Evolutionary conservation across 2,888 invertebrate species (phyloP), one percentile per base, ranked within the genome.

Genomic region (Agrochola macilenta): DNA sequence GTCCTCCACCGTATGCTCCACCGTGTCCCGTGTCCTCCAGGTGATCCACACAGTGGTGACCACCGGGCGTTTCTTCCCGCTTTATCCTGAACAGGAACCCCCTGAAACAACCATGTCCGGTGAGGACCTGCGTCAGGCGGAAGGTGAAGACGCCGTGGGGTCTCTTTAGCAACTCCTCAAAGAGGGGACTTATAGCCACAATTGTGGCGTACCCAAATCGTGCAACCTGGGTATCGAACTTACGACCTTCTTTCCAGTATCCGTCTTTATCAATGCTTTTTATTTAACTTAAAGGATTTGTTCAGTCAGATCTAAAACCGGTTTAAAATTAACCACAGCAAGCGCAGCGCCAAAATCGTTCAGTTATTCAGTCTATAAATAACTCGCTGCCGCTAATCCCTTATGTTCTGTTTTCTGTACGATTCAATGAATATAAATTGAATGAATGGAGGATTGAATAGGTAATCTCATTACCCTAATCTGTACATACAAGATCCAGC

Each of bases 361-460:
- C 64, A 63, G 54, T 60, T 72, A 71, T 75, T 54, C 75, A 76
- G 63, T 63, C 75, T 80, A 84, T 87, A 87, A 88, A 90, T 88
- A 89, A 85, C 81, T 79, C 73, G 65, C 82, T 76, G 49, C 74
- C 74, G 79, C 87, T 91, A 91, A 91, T 89, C 89, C 82, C 86
- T 78, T 79, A 85, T 79, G 81, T 86, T 79, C 78, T 83, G 81
- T 85, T 30, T 30, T 88, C 76, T 74, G 79, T 80, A 75, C 86
- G 87, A 90, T 90, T 89, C 89, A 87, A 90, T 91, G 90, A 91
- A 92, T 91, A 91, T 89, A 91, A 90, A 91, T 90, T 87, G 87
- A 89, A 89, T 89, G 87, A 89, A 88, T 86, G 89, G 74, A 39
- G 77, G 86, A 87, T 88, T 90, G 86, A 84, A 83, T 90, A 79